Evolutionary conservation across 2,888 invertebrate genomes (phyloP), one percentile per base, ranked within the genome.

Genomic region (Congeria kusceri): DNA sequence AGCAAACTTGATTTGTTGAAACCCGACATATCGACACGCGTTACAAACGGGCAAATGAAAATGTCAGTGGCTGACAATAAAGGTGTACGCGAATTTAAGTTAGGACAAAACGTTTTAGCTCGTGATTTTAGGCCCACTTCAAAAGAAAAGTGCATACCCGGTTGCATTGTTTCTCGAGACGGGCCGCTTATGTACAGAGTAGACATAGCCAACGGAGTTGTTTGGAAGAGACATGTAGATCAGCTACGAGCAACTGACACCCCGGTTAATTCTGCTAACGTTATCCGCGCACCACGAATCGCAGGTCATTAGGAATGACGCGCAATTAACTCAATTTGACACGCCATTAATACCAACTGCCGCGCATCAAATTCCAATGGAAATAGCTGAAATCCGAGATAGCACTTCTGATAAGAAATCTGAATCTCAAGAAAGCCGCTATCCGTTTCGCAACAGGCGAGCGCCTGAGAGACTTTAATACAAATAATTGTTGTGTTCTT

Each of bases 1-100:
- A 72, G 77, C 2, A 53, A 25, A 25, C 53, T 53, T 25, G 53
- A 53, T 53, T 53, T 20, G 53, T 9, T 53, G 23, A 53, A 15
- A 25, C 53, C 53, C 23, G 53, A 53, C 53, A 53, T 20, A 53
- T 9, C 13, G 53, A 20, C 20, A 53, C 25, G 53, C 7, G 53
- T 53, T 18, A 20, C 20, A 15, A 25, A 53, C 18, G 25, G 25
- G 7, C 53, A 53, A 53, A 53, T 53, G 20, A 9, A 53, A 53
- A n/a, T 53, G 20, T 53, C 53, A 53, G 11, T 53, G 25, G 53
- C 53, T 23, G 53, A 25, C 20, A 53, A 53, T 23, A 20, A 18
- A 53, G n/a, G 9, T n/a, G 20, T 53, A 15, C 20, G 53, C 23
- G 53, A 53, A 25, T 25, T 53, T 18, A 20, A 53, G 18, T 53